Base-by-base conservation (phyloP, 2,797 vertebrate genomes). In the Aselliscus stoliczkanus region DNA sequence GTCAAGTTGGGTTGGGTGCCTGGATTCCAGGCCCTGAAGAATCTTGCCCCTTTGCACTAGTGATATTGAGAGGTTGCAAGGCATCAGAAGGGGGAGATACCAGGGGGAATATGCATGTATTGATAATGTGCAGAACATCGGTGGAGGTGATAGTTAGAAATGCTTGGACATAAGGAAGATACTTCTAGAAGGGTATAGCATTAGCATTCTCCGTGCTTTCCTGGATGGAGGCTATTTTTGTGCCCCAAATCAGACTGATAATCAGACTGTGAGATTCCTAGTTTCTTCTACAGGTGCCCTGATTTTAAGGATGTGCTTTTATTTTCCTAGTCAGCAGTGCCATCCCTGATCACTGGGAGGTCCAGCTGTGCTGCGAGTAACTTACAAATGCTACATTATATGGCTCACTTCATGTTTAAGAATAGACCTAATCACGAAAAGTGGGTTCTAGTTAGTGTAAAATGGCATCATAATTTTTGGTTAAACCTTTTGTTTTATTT, bases 321-420 rank as follows among this genome's bases (percentile, higher is more conserved):
- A 29, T 34, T 96, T 96, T 95, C 69, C 56, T 69, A 73, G 88
- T 39, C 77, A 37, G 29, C 54, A 84, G n/a, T 95, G 39, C 70
- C 37, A 14, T 64, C 29, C 39, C 21, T 97, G 77, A 65, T 73
- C 85, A 92, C 90, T 73, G 56, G 93, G 94, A 75, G 89, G 89
- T n/a, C 31, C 96, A 96, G 37, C 29, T 86, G 75, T 92, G 73
- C 65, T 88, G n/a, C 21, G 31, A 95, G 42, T 90, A 60, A 88
- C 86, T 89, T 89, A 20, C 1, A 84, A 31, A 69, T 67, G 42
- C 27, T 69, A 5, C 4, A 2, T 39, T 69, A 5, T 60, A 5
- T 54, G 27, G 34, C 83, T 89, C 27, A 79, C 37, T 88, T 94
- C n/a, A 9, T 86, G 44, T 76, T 82, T 72, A 91, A 75, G 65